A percentile compares a stretch with the other conserved stretches of the same genome.
These are phyloP conservation scores for Centropus bengalensis DNA, from an alignment of 2,113 vertebrate genomes.

Conservation along the genomic window DNA sequence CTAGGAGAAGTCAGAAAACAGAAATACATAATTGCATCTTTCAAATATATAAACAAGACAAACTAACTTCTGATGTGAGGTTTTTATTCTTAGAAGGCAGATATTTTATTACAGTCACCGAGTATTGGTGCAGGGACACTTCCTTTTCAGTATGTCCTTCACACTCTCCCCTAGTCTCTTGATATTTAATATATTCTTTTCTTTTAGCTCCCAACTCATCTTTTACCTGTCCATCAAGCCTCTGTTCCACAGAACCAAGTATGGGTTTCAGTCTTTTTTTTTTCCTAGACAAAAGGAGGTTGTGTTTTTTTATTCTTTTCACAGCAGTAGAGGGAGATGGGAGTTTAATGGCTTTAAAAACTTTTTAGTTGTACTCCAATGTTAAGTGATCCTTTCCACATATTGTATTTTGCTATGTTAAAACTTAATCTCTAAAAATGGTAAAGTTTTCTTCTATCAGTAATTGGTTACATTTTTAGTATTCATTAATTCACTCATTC, in stretches of 20 bases:
- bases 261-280: constrained; percentile 41
- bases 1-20: neutral
- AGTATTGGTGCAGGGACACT: neutral
- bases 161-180: constrained; percentile 35
- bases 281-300: constrained; percentile 59
- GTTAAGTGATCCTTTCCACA: constrained; percentile 36
- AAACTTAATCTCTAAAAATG: constrained; percentile 5
- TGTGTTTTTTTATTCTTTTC: constrained; percentile 65
- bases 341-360: constrained; percentile 69
- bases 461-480: constrained; percentile 13
- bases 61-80: constrained; percentile 2
- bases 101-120: constrained; percentile 16
- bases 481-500: neutral
- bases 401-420: neutral
- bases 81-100: constrained; percentile 18
- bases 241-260: constrained; percentile 51
- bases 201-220: constrained; percentile 59
- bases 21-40: neutral
- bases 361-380: constrained; percentile 33
- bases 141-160: constrained; percentile 49
- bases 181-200: constrained; percentile 53
- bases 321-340: constrained; percentile 34
- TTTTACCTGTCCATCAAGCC: constrained; percentile 72
- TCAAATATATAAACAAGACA: constrained; percentile 8
- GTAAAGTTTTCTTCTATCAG: neutral